Percentiles rank a stretch among this genome's conserved stretches.
Evolutionary conservation across 2,888 invertebrate genomes (phyloP).

Genomic region (Clunio marinus): DNA sequence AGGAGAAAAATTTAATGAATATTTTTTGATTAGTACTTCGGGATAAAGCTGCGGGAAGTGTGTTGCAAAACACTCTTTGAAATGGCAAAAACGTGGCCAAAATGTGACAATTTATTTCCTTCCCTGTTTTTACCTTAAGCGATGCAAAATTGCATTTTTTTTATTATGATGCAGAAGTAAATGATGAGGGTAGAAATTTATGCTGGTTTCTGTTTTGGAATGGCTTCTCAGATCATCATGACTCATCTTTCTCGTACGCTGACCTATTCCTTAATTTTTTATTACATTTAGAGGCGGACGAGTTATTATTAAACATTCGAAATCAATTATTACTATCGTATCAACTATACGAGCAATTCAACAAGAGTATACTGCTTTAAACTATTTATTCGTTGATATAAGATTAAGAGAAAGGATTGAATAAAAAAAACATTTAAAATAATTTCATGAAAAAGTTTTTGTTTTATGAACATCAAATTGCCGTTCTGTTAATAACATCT

Average conservation of each 20-base stretch:
- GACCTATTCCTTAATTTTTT: too few relatives aligned
- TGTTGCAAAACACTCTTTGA: background rate
- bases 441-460: too few relatives aligned
- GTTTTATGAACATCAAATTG: too few relatives aligned
- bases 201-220: background rate
- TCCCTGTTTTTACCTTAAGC: conserved; percentile 21
- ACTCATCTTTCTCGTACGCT: conserved; percentile 20
- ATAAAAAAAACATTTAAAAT: too few relatives aligned
- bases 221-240: background rate
- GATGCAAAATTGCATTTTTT: conserved; percentile 7
- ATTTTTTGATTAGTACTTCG: background rate
- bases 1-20: background rate
- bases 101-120: conserved; percentile 16
- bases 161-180: background rate
- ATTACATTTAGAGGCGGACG: too few relatives aligned
- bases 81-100: conserved; percentile 23
- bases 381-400: too few relatives aligned
- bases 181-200: conserved; percentile 8
- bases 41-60: conserved; percentile 11
- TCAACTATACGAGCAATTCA: too few relatives aligned
- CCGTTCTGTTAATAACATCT: too few relatives aligned
- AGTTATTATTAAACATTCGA: too few relatives aligned
- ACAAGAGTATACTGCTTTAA: too few relatives aligned
- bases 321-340: too few relatives aligned
- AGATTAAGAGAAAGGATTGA: too few relatives aligned